phyloP scores from a whole-genome alignment of 2,888 invertebrate species.

The Drosophila mimica region DNA sequence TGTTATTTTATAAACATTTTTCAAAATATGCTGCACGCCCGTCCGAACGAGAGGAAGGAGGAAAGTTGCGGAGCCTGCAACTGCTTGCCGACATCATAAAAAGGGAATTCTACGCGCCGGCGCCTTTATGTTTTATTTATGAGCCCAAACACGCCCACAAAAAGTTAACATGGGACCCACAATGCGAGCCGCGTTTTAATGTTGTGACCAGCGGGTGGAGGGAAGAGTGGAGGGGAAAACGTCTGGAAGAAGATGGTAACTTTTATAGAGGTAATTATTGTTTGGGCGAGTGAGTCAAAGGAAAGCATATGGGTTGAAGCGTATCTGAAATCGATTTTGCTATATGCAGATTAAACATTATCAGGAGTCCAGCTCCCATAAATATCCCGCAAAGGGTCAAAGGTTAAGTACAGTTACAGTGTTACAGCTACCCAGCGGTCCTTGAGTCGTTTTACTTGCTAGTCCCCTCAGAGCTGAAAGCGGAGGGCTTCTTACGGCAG shows the following conservation, averaged over 20 bases:
- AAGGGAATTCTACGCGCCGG: conserved; percentile 64
- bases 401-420: conserved; percentile 41
- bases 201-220: conserved; percentile 40
- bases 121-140: conserved; percentile 79
- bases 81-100: conserved; percentile 70
- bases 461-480: conserved; percentile 23
- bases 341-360: conserved; percentile 63
- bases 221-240: conserved; percentile 7
- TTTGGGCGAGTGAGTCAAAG: conserved; percentile 6
- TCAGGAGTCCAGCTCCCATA: conserved; percentile 51
- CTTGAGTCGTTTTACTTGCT: conserved; percentile 32
- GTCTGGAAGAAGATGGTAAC: conserved; percentile 33
- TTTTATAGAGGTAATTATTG: conserved; percentile 55
- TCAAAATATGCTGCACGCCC: conserved; percentile 69
- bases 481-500: conserved; percentile 43
- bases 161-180: conserved; percentile 53
- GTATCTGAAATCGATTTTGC: conserved; percentile 51
- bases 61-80: conserved; percentile 28
- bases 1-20: conserved; percentile 81
- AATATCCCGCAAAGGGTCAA: conserved; percentile 63
- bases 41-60: neutral
- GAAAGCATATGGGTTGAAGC: conserved; percentile 23
- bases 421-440: conserved; percentile 26
- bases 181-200: conserved; percentile 72
- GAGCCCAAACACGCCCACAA: conserved; percentile 67